A percentile compares a stretch with the other conserved stretches of the same genome.
phyloP scores from a whole-genome alignment of 2,113 vertebrate species.

The Strix uralensis region DNA sequence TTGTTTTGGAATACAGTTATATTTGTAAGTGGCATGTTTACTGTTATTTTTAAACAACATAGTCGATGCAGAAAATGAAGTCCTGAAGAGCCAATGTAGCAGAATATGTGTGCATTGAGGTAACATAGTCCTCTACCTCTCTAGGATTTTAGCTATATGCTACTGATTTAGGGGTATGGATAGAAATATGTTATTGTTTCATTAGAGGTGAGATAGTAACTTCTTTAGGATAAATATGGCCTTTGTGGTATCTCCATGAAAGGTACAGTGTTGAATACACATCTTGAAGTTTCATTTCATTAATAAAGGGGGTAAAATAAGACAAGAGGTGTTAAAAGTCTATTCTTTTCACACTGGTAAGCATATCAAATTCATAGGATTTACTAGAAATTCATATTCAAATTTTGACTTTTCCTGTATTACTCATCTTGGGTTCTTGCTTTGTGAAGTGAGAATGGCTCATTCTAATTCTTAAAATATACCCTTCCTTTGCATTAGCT shows the following conservation, averaged over 20 bases:
- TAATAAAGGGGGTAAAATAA: background rate
- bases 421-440: background rate
- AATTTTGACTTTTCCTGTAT: background rate
- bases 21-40: background rate
- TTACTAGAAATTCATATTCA: background rate
- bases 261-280: background rate
- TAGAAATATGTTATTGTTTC: background rate
- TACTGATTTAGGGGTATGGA: background rate
- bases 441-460: background rate
- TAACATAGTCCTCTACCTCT: background rate
- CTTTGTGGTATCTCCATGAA: background rate
- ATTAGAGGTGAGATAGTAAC: background rate
- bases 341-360: background rate
- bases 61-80: background rate
- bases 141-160: background rate
- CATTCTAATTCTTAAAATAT: background rate
- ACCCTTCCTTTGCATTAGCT: background rate
- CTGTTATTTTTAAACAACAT: background rate
- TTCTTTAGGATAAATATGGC: background rate
- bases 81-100: background rate
- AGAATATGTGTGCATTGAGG: fast-evolving
- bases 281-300: background rate
- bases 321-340: background rate
- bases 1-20: background rate
- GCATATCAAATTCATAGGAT: background rate